Evolutionary conservation across 2,888 invertebrate genomes (phyloP).

Genomic region (Lithophane leautieri): DNA sequence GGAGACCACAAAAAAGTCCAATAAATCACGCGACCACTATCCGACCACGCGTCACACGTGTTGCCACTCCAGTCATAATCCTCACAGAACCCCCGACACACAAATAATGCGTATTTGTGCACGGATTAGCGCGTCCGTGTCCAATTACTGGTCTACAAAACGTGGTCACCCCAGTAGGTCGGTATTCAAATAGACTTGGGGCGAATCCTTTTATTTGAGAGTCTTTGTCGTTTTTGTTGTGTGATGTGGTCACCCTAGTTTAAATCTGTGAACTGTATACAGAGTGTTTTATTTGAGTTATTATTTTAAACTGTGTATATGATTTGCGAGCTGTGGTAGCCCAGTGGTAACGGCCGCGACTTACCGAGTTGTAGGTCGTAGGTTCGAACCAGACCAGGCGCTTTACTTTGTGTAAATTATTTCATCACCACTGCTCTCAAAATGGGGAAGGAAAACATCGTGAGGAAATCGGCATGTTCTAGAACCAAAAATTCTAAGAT

Average conservation of each 20-base stretch:
- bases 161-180: constrained; percentile 40
- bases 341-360: too few species aligned
- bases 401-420: too few species aligned
- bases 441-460: too few species aligned
- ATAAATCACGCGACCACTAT: constrained; percentile 5
- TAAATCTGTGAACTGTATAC: constrained; percentile 26
- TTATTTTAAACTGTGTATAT: constrained; percentile 6
- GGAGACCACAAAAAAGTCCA: neutral
- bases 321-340: too few species aligned
- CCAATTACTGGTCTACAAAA: constrained; percentile 70
- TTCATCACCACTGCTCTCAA: too few species aligned
- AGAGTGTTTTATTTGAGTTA: constrained; percentile 14
- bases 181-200: constrained; percentile 54
- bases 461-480: too few species aligned
- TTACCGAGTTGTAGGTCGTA: too few species aligned
- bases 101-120: constrained; percentile 73
- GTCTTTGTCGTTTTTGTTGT: constrained; percentile 41
- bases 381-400: too few species aligned
- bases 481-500: too few species aligned
- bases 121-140: constrained; percentile 74
- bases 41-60: constrained; percentile 42
- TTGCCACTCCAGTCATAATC: constrained; percentile 57
- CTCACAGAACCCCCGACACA: constrained; percentile 35
- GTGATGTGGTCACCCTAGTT: constrained; percentile 62
- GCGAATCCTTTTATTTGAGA: constrained; percentile 47